Evolutionary conservation across 2,797 vertebrate species (phyloP), one percentile per base, ranked within the genome.

Genomic region (Sorex maritimensis): DNA sequence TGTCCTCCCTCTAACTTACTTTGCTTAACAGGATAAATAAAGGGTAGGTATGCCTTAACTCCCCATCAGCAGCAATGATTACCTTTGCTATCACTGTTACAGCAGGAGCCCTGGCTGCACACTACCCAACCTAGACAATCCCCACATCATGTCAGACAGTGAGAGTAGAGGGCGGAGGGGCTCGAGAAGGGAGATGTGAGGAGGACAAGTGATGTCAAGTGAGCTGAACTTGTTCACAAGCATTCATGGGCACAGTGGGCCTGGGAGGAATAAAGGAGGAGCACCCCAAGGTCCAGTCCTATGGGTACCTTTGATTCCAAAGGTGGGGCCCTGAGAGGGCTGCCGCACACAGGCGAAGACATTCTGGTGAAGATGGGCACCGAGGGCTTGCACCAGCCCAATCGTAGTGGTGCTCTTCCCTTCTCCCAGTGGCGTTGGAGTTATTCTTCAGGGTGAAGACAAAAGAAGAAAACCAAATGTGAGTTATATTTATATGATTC

Each of bases 391-490:
- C 52, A 99, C 99, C 95, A 99, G 98, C 5, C 99, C 99, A 0
- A 99, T 98, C 0, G 99, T 99, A 72, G 99, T 99, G 49, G 99
- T 99, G 97, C 99, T 99, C 88, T 99, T 99, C 19, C 99, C 99
- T 97, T 99, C 99, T 65, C 99, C 99, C 78, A 99, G 97, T 5
- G 99, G 99, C 0, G 99, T 99, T 67, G 99, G 99, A 17, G 99
- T 99, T 96, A 99, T 99, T 77, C 99, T 99, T 96, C 28, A 97
- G 91, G 77, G 86, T 11, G 85, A 97, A 94, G 89, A 88, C 95
- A 12, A 94, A 85, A 74, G 84, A 84, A 30, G 30, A 28, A 86
- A 71, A 84, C 67, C 80, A 80, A 67, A n/a, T 30, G 52, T 67
- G 5, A 65, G 71, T 88, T 86, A 82, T 55, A 72, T 28, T 81